These are phyloP conservation scores for Mongoloraphidia duomilia DNA, from an alignment of 2,888 invertebrate species.

Conservation along the genomic window DNA sequence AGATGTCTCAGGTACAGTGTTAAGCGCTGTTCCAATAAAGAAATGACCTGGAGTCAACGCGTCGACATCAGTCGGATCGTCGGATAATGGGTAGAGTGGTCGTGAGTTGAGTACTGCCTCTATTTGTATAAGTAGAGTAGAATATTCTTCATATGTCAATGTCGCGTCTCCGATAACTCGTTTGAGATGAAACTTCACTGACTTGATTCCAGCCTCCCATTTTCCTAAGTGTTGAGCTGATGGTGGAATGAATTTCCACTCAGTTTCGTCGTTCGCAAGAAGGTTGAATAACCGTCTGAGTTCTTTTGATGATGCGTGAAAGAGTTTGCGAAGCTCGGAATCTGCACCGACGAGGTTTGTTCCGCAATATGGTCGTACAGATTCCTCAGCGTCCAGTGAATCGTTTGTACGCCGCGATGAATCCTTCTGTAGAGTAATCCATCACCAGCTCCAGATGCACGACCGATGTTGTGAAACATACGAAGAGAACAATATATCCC, in stretches of 20 bases:
- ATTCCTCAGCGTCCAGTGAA: constrained; percentile 17
- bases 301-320: constrained; percentile 2
- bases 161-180: background rate
- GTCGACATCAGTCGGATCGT: background rate
- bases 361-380: constrained; percentile 8
- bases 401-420: constrained; percentile 15
- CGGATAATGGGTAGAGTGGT: background rate
- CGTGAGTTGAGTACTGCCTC: constrained; percentile 3
- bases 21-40: background rate
- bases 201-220: constrained; percentile 14
- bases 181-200: constrained; percentile 6
- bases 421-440: constrained; percentile 12
- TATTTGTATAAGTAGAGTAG: constrained; percentile 2
- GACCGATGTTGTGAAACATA: constrained; percentile 16
- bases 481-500: constrained; percentile 13
- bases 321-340: background rate
- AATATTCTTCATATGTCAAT: constrained; percentile 1
- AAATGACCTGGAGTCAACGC: background rate
- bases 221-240: too few species aligned
- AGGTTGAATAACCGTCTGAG: constrained; percentile 7
- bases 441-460: constrained; percentile 17
- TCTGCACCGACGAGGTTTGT: constrained; percentile 16
- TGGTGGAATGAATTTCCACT: too few species aligned
- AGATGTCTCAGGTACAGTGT: background rate
- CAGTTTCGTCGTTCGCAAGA: constrained; percentile 4